Conservation (phyloP, 1,140 invertebrate species). For the Apis cerana region DNA sequence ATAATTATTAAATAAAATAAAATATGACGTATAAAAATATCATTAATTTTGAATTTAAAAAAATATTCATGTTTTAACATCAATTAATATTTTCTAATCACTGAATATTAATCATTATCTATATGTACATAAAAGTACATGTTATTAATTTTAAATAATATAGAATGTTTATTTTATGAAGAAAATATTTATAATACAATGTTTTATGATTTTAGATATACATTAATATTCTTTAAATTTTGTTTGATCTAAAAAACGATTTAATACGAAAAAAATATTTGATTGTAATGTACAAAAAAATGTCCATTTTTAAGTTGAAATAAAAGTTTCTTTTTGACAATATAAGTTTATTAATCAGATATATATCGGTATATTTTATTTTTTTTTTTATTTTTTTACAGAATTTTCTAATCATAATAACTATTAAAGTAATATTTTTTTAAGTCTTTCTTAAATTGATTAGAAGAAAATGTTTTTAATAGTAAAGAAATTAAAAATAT, state of each 20-base stretch:
- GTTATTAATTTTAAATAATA: not conserved
- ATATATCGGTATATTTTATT: not conserved
- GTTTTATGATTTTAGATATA: not conserved
- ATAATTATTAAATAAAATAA: not conserved
- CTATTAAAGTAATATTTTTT: not conserved
- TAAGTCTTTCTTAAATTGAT: not conserved
- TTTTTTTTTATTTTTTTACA: not conserved
- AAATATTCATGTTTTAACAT: not conserved
- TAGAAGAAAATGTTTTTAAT: not conserved
- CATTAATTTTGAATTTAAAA: not conserved
- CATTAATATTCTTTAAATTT: not conserved
- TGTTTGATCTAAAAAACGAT: not conserved
- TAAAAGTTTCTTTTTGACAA: slow-evolving; percentile 28
- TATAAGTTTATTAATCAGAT: not conserved
- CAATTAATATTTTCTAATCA: too few relatives aligned
- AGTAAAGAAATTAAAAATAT: not conserved
- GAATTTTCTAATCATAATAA: not conserved
- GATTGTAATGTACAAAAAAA: slow-evolving; percentile 8
- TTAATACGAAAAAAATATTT: not conserved
- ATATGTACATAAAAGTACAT: not conserved
- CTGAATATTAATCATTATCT: too few relatives aligned
- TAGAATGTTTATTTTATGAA: not conserved
- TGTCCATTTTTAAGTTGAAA: slow-evolving; percentile 4
- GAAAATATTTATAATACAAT: not conserved
- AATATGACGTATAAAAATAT: not conserved